Percentiles rank a stretch among this genome's conserved stretches.
phyloP scores from a whole-genome alignment of 2,113 vertebrate species.

The Apodemus speciosus region DNA sequence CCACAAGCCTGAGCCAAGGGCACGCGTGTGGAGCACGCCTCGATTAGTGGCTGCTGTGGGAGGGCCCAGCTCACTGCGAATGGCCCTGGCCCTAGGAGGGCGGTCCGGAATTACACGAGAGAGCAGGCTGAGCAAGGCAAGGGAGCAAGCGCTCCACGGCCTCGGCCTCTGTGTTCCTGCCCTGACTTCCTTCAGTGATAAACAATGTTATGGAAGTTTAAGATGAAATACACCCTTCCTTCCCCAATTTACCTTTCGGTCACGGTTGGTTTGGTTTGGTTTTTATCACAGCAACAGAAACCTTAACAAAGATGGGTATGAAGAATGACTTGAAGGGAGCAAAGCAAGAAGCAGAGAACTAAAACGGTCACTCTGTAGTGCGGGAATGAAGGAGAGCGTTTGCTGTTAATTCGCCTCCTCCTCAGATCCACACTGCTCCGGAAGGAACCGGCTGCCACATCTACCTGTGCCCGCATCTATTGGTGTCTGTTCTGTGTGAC shows the following conservation, averaged over 20 bases:
- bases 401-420: background rate
- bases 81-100: background rate
- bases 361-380: background rate
- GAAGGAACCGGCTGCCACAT: background rate
- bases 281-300: background rate
- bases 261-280: background rate
- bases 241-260: background rate
- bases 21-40: background rate
- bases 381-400: background rate
- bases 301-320: background rate
- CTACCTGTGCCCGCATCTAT: background rate
- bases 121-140: background rate
- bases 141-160: background rate
- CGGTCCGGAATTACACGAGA: background rate
- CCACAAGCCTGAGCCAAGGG: background rate
- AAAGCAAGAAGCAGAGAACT: background rate
- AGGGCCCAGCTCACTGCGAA: background rate
- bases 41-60: background rate
- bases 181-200: background rate
- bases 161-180: background rate
- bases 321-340: background rate
- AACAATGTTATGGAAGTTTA: background rate
- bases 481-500: background rate
- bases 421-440: background rate
- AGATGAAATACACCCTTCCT: background rate